Evolutionary conservation across 2,888 invertebrate genomes (phyloP).

Genomic region (Polydrusus tereticollis): DNA sequence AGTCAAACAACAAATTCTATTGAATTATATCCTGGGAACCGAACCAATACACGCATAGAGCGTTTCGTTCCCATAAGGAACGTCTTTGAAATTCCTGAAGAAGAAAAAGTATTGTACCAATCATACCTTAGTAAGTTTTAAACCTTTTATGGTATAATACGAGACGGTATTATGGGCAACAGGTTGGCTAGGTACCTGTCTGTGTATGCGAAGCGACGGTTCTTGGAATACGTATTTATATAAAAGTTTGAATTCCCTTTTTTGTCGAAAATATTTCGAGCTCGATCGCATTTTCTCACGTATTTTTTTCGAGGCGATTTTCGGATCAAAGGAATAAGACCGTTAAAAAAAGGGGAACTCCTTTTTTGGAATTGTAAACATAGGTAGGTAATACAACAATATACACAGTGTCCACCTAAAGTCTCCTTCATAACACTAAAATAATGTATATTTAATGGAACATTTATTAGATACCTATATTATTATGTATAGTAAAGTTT

Average conservation of each 20-base stretch:
- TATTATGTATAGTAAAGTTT: no score
- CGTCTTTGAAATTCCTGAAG: constrained; percentile 1
- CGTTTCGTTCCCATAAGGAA: background rate
- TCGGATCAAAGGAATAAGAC: background rate
- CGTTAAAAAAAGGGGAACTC: background rate
- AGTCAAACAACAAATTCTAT: no score
- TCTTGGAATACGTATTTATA: constrained; percentile 34
- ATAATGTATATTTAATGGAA: no score
- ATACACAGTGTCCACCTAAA: no score
- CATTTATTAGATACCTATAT: no score
- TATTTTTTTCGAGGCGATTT: constrained; percentile 25
- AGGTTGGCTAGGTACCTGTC: constrained; percentile 37
- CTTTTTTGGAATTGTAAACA: background rate
- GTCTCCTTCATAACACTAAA: no score
- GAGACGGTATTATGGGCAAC: constrained; percentile 26
- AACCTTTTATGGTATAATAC: constrained; percentile 37
- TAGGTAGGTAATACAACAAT: no score
- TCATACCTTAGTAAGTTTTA: constrained; percentile 16
- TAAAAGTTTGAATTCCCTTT: constrained; percentile 36
- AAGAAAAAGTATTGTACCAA: constrained; percentile 32
- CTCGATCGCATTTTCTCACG: constrained; percentile 41
- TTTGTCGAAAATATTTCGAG: constrained; percentile 41
- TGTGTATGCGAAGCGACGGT: constrained; percentile 6
- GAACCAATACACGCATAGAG: background rate
- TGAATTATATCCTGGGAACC: constrained; percentile 6